Base-by-base conservation (phyloP, 2,888 invertebrate genomes). In the Seira ritae region DNA sequence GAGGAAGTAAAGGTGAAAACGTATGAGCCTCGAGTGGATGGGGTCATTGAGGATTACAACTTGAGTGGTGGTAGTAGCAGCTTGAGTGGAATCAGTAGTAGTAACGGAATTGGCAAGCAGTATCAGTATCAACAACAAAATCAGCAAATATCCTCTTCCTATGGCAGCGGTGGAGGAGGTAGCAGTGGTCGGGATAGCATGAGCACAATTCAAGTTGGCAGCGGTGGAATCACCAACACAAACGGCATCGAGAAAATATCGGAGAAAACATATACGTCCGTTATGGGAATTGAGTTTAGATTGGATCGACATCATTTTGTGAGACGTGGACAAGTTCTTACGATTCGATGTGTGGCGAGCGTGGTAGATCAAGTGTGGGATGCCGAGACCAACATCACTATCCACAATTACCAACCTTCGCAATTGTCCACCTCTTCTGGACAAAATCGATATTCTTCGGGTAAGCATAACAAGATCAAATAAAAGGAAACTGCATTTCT, bases 371-470 rank as follows among this genome's bases (percentile, higher is more conserved):
- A 69, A 76, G 50, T 20, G 80, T 82, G 82, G 85, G 82, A 82
- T 67, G 62, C 68, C 23, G 67, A 65, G 79, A 65, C 71, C 67
- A 85, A 82, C 82, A 80, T 85, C 79, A 82, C 85, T 70, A 46
- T 75, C 55, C 75, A 68, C 70, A 82, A 80, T 82, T 73, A 76
- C 65, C 85, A 82, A 72, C 62, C 79, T 60, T 68, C 82, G 12
- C 75, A 75, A 65, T 72, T 78, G 62, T 67, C 79, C 65, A 85
- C 82, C 17, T 74, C 82, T 23, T 72, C 82, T 37, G 85, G 85
- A 68, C 85, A 85, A 68, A 85, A 85, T 85, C 85, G 79, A 85
- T 85, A 81, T 62, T 55, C 78, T 37, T 77, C 82, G 75, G 80
- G 82, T 74, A 80, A 82, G 31, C 8, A n/a, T 31, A 31, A 31